Conservation (phyloP, 92 coral and sea anemone species). For the Micromussa lordhowensis region DNA sequence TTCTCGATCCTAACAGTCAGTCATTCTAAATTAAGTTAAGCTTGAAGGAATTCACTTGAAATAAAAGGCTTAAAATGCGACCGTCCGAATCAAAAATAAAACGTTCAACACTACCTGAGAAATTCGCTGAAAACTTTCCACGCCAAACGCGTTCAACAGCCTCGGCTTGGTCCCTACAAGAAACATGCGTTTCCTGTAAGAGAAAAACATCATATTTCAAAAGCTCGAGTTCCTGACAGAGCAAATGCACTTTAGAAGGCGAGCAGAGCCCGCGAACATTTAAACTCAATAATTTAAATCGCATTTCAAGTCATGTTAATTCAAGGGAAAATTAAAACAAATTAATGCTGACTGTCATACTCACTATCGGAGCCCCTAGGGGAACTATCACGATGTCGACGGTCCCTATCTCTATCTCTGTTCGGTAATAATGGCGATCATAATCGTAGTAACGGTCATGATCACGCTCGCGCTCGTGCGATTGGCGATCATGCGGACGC, state of each 20-base stretch:
- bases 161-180: not conserved
- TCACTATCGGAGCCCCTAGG: too few species aligned
- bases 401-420: too few species aligned
- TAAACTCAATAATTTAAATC: not conserved
- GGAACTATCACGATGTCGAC: too few species aligned
- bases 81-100: too few species aligned
- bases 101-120: not conserved
- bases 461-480: not conserved
- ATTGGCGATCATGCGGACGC: not conserved
- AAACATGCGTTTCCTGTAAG: conserved; percentile 1
- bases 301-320: too few species aligned
- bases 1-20: too few species aligned
- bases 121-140: not conserved
- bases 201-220: not conserved
- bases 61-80: not conserved
- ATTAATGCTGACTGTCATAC: too few species aligned
- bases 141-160: not conserved
- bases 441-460: not conserved
- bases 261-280: not conserved
- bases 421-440: too few species aligned
- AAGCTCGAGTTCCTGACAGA: not conserved
- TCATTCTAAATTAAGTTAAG: conserved; percentile 9
- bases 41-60: not conserved
- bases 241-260: not conserved
- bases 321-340: too few species aligned